Conservation (phyloP, 2,888 invertebrate species). For the Tetrapedia diversipes region DNA sequence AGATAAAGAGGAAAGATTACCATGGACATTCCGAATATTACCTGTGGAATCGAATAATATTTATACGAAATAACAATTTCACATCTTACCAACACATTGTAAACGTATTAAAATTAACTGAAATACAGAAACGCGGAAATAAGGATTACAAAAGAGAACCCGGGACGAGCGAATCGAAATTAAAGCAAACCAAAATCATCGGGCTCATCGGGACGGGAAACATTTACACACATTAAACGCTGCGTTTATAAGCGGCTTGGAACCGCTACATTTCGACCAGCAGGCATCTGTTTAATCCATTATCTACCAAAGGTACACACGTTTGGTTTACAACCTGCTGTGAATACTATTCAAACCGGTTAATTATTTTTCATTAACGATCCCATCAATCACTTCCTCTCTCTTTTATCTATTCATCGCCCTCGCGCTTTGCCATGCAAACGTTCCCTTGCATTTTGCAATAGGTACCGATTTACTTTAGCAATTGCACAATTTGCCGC, state of each 20-base stretch:
- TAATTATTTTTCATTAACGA: constrained; percentile 44
- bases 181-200: constrained; percentile 16
- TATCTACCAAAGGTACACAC: constrained; percentile 18
- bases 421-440: not conserved
- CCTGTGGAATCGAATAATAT: not conserved
- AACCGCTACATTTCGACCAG: constrained; percentile 19
- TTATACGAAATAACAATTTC: no score
- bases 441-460: not conserved
- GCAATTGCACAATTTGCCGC: not conserved
- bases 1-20: no score
- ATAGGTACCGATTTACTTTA: not conserved
- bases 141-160: not conserved
- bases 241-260: constrained; percentile 39
- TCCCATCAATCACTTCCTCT: constrained; percentile 14
- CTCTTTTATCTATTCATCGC: not conserved
- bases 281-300: constrained; percentile 45
- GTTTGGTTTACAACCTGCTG: constrained; percentile 24
- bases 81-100: no score
- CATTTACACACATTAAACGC: constrained; percentile 27
- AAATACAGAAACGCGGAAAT: not conserved
- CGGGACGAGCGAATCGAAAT: constrained; percentile 23
- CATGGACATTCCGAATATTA: not conserved
- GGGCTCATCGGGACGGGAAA: constrained; percentile 1
- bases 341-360: constrained; percentile 21
- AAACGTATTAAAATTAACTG: not conserved